phyloP scores from a whole-genome alignment of 1,140 invertebrate genomes.

The Trachelipus rathkii region DNA sequence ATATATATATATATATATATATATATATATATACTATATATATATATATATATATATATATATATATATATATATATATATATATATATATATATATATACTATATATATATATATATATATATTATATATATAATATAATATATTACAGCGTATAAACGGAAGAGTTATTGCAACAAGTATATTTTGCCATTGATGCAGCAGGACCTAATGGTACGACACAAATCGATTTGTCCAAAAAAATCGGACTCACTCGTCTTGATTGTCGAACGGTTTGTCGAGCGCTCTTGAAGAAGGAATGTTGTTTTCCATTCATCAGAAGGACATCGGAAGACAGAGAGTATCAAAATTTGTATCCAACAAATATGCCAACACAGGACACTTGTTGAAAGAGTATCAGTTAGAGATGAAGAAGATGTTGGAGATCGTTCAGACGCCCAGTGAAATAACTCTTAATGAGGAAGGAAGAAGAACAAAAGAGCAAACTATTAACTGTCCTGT shows the following conservation, averaged over 20 bases:
- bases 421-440: conserved; percentile 22
- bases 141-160: conserved; percentile 23
- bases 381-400: conserved; percentile 43
- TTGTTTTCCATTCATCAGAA: conserved; percentile 54
- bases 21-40: too few species aligned
- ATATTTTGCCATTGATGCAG: conserved; percentile 52
- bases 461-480: neutral
- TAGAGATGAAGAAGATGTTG: conserved; percentile 41
- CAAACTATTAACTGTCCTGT: neutral
- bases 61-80: too few species aligned
- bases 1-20: too few species aligned
- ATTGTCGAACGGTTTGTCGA: conserved; percentile 54
- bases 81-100: too few species aligned
- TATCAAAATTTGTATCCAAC: conserved; percentile 45
- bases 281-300: conserved; percentile 52
- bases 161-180: conserved; percentile 53
- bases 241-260: conserved; percentile 56
- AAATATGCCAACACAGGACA: conserved; percentile 32
- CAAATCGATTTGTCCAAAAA: conserved; percentile 52
- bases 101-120: too few species aligned
- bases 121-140: too few species aligned
- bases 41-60: too few species aligned
- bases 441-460: neutral
- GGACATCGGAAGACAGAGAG: conserved; percentile 58
- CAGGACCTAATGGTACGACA: conserved; percentile 53